Percentiles rank a stretch among this genome's conserved stretches.
Conservation (phyloP, 2,113 vertebrate genomes). For the Bagarius yarrelli region DNA sequence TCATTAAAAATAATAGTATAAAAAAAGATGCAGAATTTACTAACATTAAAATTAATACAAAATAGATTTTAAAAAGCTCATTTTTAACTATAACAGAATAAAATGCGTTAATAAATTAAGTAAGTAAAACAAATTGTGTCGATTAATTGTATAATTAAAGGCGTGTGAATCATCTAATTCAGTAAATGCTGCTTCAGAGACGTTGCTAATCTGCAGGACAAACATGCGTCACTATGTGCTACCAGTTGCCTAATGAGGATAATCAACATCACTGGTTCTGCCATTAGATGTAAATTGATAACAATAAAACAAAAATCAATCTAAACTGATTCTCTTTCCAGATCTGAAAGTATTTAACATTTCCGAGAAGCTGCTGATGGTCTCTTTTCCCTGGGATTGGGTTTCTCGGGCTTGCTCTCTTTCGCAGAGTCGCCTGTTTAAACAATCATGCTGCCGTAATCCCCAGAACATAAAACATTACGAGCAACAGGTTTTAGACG, state of each 20-base stretch:
- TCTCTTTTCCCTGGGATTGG: not conserved
- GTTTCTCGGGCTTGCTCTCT: not conserved
- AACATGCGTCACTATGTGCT: not conserved
- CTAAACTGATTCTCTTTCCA: too few species aligned
- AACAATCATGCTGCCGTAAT: not conserved
- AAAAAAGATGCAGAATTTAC: not conserved
- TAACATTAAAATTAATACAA: not conserved
- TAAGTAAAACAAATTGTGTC: not conserved
- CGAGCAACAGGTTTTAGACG: not conserved
- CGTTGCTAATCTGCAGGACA: not conserved
- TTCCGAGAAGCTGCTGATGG: not conserved
- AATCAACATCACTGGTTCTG: too few species aligned
- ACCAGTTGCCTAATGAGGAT: not conserved
- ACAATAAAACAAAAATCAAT: too few species aligned
- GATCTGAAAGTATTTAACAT: too few species aligned
- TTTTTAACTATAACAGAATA: not conserved
- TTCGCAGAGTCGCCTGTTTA: not conserved
- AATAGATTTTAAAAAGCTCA: not conserved
- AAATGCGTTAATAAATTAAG: not conserved
- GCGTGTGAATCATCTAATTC: not conserved
- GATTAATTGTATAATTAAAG: not conserved
- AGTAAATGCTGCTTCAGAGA: not conserved
- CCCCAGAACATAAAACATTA: conserved; percentile 1
- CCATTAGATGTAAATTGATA: too few species aligned
- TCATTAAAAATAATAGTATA: not conserved